Conservation (phyloP, 2,113 vertebrate genomes). For the Pristiophorus japonicus region DNA sequence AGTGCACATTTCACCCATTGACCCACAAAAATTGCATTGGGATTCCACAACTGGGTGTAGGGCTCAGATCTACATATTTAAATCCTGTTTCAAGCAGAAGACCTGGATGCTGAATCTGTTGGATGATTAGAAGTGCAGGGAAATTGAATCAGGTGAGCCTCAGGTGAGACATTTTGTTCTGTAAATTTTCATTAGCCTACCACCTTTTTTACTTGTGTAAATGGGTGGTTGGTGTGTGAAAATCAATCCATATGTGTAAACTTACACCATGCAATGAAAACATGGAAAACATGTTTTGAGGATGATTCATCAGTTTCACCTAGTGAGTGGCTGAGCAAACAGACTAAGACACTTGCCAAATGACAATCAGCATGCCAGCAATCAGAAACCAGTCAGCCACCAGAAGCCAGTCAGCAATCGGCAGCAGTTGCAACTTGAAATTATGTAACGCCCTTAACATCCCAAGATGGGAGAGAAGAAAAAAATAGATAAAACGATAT, state of each 20-base stretch:
- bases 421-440: neutral
- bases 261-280: neutral
- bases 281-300: neutral
- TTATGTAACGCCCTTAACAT: neutral
- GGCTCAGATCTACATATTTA: neutral
- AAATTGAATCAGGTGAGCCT: neutral
- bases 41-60: neutral
- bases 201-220: neutral
- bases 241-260: neutral
- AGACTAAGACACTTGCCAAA: neutral
- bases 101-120: neutral
- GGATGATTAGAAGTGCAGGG: neutral
- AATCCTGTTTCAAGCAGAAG: too few species aligned
- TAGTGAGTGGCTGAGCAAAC: neutral
- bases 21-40: neutral
- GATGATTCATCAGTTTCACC: neutral
- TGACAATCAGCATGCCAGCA: neutral
- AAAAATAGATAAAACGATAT: neutral
- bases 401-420: neutral
- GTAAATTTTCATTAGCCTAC: neutral
- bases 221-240: neutral
- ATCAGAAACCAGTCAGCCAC: neutral
- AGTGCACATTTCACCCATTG: neutral
- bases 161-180: neutral
- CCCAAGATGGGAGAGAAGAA: neutral